Evolutionary conservation across 2,888 invertebrate species (phyloP), one percentile per base, ranked within the genome.

Genomic region (Charanyca ferruginea): DNA sequence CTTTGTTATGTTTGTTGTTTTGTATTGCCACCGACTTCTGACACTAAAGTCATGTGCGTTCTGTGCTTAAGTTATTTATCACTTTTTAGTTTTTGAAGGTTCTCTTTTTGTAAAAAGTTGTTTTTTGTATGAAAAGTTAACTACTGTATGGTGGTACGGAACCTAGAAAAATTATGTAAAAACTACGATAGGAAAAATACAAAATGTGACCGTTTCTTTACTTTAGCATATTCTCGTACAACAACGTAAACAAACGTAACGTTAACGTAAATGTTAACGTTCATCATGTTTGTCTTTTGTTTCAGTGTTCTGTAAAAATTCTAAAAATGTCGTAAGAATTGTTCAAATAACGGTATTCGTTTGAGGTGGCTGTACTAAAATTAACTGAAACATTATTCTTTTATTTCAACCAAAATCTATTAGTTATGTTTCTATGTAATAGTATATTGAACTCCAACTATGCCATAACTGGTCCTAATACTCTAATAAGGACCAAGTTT

Each of bases 351-450:
- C 2, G 6, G 16, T 32, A 23, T 0, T 16, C 1, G 0, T 11
- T 45, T 11, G 18, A 45, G 23, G 25, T 61, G 45, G 11, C 20
- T 45, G 35, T 2, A 18, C 28, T 28, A 22, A 47, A 63, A 28
- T 20, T 47, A 38, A n/a, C 13, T 3, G 8, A 20, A 62, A 25
- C 2, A 62, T 7, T 35, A 8, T 61, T n/a, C n/a, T 62, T 25
- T 47, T 13, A 28, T 8, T 22, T n/a, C 1, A 18, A 20, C 9
- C 0, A 35, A 32, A 11, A 11, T 32, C 11, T 32, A n/a, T n/a
- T n/a, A 32, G 11, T 11, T 16, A 32, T 45, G n/a, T n/a, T n/a
- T n/a, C n/a, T 45, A 61, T 18, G 2, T 22, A 18, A 32, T 11
- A 48, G 22, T 47, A 7, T 23, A 0, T 28, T 44, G 18, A 59